Percentiles rank a stretch among this genome's conserved stretches.
Evolutionary conservation across 1,140 invertebrate species (phyloP).

Genomic region (Caenorhabditis briggsae): DNA sequence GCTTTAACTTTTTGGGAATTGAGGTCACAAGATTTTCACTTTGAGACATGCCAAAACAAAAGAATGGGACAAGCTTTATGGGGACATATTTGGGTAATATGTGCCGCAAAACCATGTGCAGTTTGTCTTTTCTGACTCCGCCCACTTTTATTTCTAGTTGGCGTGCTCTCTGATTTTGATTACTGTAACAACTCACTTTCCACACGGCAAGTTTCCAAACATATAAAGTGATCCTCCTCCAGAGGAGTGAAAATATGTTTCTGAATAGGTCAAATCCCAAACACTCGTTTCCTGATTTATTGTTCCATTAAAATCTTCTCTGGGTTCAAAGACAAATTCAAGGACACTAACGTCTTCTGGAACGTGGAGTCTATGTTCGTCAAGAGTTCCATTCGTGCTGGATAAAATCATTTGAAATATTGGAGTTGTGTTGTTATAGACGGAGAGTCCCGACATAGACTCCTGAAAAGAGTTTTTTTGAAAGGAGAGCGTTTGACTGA

Average conservation of each 20-base stretch:
- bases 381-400: not conserved
- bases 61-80: too few relatives aligned
- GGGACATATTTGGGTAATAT: too few relatives aligned
- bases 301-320: not conserved
- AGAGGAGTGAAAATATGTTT: slow-evolving; percentile 18
- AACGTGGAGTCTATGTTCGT: not conserved
- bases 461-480: not conserved
- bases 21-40: too few relatives aligned
- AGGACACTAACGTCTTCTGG: slow-evolving; percentile 1
- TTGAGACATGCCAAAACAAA: too few relatives aligned
- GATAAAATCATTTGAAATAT: not conserved
- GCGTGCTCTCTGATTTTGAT: too few relatives aligned
- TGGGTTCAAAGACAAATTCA: not conserved
- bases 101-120: too few relatives aligned
- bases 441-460: not conserved
- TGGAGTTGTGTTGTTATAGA: not conserved
- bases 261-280: slow-evolving; percentile 3
- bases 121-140: too few relatives aligned
- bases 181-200: not conserved
- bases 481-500: too few relatives aligned
- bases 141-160: too few relatives aligned
- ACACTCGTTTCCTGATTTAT: not conserved
- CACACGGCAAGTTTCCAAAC: slow-evolving; percentile 36
- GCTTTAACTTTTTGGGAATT: too few relatives aligned
- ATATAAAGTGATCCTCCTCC: not conserved